Evolutionary conservation across 2,888 invertebrate species (phyloP), one percentile per base, ranked within the genome.

Genomic region (Synanthedon tipuliformis): DNA sequence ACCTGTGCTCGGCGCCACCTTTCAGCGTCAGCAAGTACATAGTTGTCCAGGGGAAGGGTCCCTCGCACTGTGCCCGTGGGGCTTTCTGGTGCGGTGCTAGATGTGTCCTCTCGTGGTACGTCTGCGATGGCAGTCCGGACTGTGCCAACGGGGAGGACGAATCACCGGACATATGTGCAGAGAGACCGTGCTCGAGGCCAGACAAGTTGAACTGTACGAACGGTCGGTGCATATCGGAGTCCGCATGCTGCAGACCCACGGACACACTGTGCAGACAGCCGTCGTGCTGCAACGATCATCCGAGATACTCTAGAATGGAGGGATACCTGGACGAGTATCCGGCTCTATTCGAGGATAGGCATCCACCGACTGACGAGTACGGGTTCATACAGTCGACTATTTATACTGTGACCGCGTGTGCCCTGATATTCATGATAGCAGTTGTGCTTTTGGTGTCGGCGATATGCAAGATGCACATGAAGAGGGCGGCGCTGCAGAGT

Each of bases 141-240:
- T 88, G 88, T 58, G 53, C 48, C 51, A 54, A 16, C 11, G 79
- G 65, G 0, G 81, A 81, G 62, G 88, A 88, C 66, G 88, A 88
- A 59, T 63, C 64, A 1, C 60, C 64, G 1, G 61, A 58, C 3
- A 60, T 83, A 55, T 87, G 88, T 57, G 63, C 66, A 0, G 58
- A 48, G 0, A 51, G 55, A 40, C 78, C 78, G 0, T 87, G 87
- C 55, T 54, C 65, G 0, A 69, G 73, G 0, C 53, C 66, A 34
- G 85, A 81, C 7, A 88, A 88, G 56, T 75, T 90, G 57, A 86
- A 86, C 61, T 90, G 90, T 50, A 75, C 83, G 0, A 71, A 79
- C 7, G 90, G 90, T 0, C 85, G 86, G 16, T 91, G 90, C 60
- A 88, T 91, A 34, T 78, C 88, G 1, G 78, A 75, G 54, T 75